phyloP scores from a whole-genome alignment of 2,797 vertebrate genomes.

The Thaleichthys pacificus region DNA sequence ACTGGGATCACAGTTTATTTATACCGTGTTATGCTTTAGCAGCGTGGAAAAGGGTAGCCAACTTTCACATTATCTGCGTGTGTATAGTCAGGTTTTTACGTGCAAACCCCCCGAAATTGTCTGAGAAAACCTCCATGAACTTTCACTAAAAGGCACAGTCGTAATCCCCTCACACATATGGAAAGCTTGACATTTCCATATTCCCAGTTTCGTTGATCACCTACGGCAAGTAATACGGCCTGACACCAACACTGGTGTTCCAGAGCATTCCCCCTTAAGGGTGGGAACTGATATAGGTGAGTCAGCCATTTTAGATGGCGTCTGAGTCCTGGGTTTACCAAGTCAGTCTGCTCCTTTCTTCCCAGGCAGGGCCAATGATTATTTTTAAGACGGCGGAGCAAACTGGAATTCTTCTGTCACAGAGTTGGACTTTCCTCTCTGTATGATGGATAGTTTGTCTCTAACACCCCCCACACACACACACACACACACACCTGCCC shows the following conservation, averaged over 20 bases:
- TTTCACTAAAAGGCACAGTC: no score
- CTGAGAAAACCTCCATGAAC: no score
- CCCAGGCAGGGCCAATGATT: not conserved
- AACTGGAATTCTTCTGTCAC: no score
- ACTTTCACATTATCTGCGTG: no score
- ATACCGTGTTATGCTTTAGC: no score
- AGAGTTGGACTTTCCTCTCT: not conserved
- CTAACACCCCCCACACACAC: not conserved
- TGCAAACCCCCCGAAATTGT: no score
- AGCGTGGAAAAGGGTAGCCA: no score
- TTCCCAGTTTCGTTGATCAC: not conserved
- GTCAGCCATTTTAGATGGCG: not conserved
- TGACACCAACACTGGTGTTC: slow-evolving; percentile 10
- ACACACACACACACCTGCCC: not conserved
- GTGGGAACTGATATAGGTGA: slow-evolving; percentile 3
- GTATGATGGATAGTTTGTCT: not conserved
- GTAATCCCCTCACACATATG: no score
- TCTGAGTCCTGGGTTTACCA: not conserved
- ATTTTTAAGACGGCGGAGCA: no score
- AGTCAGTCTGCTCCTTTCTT: not conserved
- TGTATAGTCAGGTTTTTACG: no score
- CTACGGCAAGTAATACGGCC: slow-evolving; percentile 12
- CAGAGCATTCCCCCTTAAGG: not conserved
- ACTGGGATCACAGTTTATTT: no score
- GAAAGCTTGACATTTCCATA: no score